Conservation (phyloP, 2,797 vertebrate species). For the Enteromius afrohamiltoni region DNA sequence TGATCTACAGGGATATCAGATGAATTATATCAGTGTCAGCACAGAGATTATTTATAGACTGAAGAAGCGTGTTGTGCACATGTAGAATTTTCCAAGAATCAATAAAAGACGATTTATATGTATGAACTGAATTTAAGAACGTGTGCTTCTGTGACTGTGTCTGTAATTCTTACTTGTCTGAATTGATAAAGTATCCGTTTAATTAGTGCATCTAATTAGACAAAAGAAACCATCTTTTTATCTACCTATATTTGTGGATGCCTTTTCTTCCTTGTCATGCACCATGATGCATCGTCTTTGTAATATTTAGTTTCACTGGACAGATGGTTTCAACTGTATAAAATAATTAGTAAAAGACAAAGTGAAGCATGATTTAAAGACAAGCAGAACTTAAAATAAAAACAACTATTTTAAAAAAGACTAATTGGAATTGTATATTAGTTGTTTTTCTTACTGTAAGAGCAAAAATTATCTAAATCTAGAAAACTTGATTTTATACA, state of each 20-base stretch:
- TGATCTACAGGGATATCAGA: conserved; percentile 41
- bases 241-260: background rate
- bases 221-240: background rate
- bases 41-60: background rate
- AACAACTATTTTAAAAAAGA: background rate
- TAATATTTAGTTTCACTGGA: background rate
- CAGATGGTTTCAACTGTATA: background rate
- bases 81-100: conserved; percentile 20
- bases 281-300: background rate
- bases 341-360: background rate
- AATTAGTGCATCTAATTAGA: conserved; percentile 1
- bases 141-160: background rate
- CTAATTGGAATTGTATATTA: background rate
- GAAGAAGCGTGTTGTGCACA: conserved; percentile 15
- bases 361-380: background rate
- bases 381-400: background rate
- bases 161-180: background rate
- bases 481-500: background rate
- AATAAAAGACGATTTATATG: conserved; percentile 4
- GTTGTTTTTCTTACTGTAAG: background rate
- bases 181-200: background rate
- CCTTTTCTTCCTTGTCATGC: background rate
- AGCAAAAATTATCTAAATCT: background rate
- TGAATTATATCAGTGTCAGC: conserved; percentile 30
- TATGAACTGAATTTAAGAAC: background rate